A percentile compares a stretch with the other conserved stretches of the same genome.
phyloP scores from a whole-genome alignment of 2,113 vertebrate species.

The Progne subis region DNA sequence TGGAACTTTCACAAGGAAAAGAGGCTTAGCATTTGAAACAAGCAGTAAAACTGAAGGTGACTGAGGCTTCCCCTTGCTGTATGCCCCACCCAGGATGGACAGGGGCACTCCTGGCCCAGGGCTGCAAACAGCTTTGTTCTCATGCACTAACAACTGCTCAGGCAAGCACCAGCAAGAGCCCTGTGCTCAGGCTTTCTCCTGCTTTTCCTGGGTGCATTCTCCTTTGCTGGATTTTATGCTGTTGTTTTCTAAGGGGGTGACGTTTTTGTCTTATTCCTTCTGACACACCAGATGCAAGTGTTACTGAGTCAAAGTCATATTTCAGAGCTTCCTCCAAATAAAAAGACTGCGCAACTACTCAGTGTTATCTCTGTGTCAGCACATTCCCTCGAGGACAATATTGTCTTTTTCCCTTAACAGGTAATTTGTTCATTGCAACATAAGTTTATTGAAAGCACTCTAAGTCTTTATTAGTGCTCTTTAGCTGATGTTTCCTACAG shows the following conservation, averaged over 20 bases:
- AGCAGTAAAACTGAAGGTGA: background rate
- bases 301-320: background rate
- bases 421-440: slow-evolving; percentile 56
- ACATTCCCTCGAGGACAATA: slow-evolving; percentile 1
- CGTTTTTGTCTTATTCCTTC: slow-evolving; percentile 25
- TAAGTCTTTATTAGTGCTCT: slow-evolving; percentile 42
- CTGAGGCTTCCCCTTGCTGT: background rate
- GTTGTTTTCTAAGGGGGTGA: background rate
- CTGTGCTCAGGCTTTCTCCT: background rate
- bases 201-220: background rate
- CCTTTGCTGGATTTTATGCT: background rate
- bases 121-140: background rate
- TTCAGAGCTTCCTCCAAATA: slow-evolving; percentile 16
- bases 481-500: background rate
- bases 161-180: background rate
- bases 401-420: slow-evolving; percentile 5
- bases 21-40: background rate
- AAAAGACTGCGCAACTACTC: slow-evolving; percentile 7
- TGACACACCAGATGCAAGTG: background rate
- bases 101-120: rapidly evolving
- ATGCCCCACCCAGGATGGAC: rapidly evolving
- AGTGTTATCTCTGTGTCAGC: slow-evolving; percentile 33
- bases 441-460: slow-evolving; percentile 46
- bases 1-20: background rate
- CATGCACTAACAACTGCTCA: rapidly evolving